Percentiles rank a stretch among this genome's conserved stretches.
Evolutionary conservation across 2,113 vertebrate genomes (phyloP).

Genomic region (Microcebus ravelobensis): DNA sequence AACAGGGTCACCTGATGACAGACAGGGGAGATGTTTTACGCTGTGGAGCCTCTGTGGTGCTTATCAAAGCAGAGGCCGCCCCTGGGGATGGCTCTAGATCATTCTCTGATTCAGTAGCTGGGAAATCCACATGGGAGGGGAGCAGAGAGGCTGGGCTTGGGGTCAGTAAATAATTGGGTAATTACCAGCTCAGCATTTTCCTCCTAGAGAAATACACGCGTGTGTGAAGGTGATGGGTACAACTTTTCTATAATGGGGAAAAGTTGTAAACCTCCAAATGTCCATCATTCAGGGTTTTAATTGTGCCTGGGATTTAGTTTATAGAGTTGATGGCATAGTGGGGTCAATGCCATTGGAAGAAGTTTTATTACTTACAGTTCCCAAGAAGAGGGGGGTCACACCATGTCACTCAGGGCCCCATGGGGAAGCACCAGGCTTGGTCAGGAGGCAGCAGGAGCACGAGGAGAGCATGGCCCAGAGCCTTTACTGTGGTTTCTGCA

Average conservation of each 20-base stretch:
- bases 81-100: background rate
- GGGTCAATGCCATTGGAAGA: background rate
- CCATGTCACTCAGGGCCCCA: background rate
- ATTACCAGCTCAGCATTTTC: background rate
- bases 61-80: background rate
- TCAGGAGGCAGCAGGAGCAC: background rate
- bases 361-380: background rate
- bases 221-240: background rate
- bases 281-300: background rate
- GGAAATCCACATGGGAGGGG: background rate
- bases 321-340: background rate
- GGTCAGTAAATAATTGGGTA: background rate
- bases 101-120: background rate
- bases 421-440: background rate
- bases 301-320: background rate
- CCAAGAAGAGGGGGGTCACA: background rate
- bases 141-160: background rate
- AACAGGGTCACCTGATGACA: background rate
- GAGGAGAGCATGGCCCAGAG: background rate
- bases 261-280: background rate
- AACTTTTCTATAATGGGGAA: background rate
- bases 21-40: background rate
- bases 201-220: background rate
- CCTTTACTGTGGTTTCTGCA: background rate
- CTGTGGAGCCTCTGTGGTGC: fast-evolving